Percentiles rank a stretch among this genome's conserved stretches.
Conservation (phyloP, 1,140 invertebrate genomes). For the Oncopodura yosiiana region DNA sequence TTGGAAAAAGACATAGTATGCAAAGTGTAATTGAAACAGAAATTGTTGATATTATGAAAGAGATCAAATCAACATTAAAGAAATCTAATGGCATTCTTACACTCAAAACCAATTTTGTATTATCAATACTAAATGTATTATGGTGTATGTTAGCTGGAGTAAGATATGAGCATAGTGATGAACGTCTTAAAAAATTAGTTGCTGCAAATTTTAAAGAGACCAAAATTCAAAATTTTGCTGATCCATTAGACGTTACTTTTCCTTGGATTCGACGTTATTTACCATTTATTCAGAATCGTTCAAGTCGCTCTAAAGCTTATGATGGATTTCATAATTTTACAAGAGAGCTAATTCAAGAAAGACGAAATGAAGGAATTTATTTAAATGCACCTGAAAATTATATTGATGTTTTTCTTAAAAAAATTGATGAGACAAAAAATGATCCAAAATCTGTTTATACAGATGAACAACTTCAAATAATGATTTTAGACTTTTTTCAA, state of each 20-base stretch:
- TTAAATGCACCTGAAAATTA: slow-evolving; percentile 59
- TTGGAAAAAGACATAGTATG: slow-evolving; percentile 20
- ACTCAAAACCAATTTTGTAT: slow-evolving; percentile 26
- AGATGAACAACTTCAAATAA: slow-evolving; percentile 31
- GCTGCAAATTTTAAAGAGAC: slow-evolving; percentile 1
- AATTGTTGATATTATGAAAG: slow-evolving; percentile 1
- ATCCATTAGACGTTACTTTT: slow-evolving; percentile 11
- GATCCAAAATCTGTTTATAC: neutral
- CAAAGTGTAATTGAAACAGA: slow-evolving; percentile 18
- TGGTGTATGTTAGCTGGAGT: slow-evolving; percentile 77
- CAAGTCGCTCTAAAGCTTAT: no score
- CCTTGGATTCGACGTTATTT: slow-evolving; percentile 17
- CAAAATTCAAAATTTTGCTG: slow-evolving; percentile 7
- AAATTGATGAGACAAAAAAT: slow-evolving; percentile 15
- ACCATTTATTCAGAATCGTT: no score
- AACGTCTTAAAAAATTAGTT: slow-evolving; percentile 21
- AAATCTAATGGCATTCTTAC: slow-evolving; percentile 1
- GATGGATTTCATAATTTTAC: no score
- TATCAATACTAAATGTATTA: slow-evolving; percentile 61
- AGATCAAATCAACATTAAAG: neutral
- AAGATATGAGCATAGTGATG: slow-evolving; percentile 43
- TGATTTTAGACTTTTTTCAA: slow-evolving; percentile 42
- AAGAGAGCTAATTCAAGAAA: slow-evolving; percentile 3
- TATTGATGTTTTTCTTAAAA: slow-evolving; percentile 66
- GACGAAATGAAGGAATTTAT: slow-evolving; percentile 54